phyloP scores from a whole-genome alignment of 2,888 invertebrate genomes.

The Sarcophaga caerulescens region DNA sequence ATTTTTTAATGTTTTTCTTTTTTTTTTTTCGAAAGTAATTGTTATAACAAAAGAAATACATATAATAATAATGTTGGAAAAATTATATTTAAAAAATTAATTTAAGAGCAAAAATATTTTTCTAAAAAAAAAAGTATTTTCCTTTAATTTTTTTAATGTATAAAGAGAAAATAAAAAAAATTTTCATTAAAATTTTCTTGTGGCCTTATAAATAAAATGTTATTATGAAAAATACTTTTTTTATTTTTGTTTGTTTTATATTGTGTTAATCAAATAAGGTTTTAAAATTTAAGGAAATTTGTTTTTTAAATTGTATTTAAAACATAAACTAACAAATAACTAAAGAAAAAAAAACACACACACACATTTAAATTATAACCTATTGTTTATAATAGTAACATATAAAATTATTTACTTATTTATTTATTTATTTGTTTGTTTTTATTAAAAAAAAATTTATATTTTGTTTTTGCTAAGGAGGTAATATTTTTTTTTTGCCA shows the following conservation, averaged over 20 bases:
- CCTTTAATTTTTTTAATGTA: too few relatives aligned
- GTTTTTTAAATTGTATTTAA: slow-evolving; percentile 20
- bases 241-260: not conserved
- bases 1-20: slow-evolving; percentile 31
- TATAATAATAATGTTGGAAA: not conserved
- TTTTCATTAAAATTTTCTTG: slow-evolving; percentile 54
- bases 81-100: slow-evolving; percentile 33
- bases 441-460: slow-evolving; percentile 58
- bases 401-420: slow-evolving; percentile 61
- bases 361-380: slow-evolving; percentile 58
- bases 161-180: slow-evolving; percentile 30
- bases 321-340: slow-evolving; percentile 67
- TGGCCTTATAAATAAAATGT: not conserved
- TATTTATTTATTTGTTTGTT: slow-evolving; percentile 36
- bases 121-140: slow-evolving; percentile 69
- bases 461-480: slow-evolving; percentile 77
- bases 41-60: slow-evolving; percentile 3
- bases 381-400: slow-evolving; percentile 57
- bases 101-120: slow-evolving; percentile 64
- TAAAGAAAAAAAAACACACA: slow-evolving; percentile 38
- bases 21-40: not conserved
- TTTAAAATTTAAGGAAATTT: too few relatives aligned
- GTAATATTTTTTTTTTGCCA: slow-evolving; percentile 77
- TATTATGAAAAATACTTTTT: too few relatives aligned
- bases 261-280: too few relatives aligned